These are phyloP conservation scores for Clamator glandarius DNA, from an alignment of 2,797 vertebrate genomes.

Conservation along the genomic window DNA sequence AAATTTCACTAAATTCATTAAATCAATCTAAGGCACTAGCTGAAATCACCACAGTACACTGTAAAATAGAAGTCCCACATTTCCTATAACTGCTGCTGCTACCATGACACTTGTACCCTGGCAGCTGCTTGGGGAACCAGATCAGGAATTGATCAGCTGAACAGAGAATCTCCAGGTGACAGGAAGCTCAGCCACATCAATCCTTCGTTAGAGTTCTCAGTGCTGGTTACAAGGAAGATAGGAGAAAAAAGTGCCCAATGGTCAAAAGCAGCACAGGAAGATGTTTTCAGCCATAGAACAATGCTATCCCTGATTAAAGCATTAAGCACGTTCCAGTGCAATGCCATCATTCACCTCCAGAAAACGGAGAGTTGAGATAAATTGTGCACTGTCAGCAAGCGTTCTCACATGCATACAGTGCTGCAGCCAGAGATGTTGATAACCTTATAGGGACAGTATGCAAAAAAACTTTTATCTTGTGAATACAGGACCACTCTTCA, in stretches of 20 bases:
- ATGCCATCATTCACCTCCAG: not conserved
- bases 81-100: not conserved
- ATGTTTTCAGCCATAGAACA: rapidly evolving
- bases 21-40: not conserved
- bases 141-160: not conserved
- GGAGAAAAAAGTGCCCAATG: not conserved
- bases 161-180: not conserved
- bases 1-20: not conserved
- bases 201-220: not conserved
- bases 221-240: not conserved
- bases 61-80: not conserved
- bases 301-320: not conserved
- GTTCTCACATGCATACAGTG: not conserved
- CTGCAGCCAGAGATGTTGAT: not conserved
- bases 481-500: not conserved
- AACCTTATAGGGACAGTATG: not conserved
- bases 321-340: not conserved
- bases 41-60: not conserved
- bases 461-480: not conserved
- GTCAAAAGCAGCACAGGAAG: not conserved
- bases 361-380: not conserved
- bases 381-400: not conserved
- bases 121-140: not conserved
- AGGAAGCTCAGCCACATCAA: not conserved
- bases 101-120: not conserved